Evolutionary conservation across 2,113 vertebrate species (phyloP).

Genomic region (Charadrius vociferus): DNA sequence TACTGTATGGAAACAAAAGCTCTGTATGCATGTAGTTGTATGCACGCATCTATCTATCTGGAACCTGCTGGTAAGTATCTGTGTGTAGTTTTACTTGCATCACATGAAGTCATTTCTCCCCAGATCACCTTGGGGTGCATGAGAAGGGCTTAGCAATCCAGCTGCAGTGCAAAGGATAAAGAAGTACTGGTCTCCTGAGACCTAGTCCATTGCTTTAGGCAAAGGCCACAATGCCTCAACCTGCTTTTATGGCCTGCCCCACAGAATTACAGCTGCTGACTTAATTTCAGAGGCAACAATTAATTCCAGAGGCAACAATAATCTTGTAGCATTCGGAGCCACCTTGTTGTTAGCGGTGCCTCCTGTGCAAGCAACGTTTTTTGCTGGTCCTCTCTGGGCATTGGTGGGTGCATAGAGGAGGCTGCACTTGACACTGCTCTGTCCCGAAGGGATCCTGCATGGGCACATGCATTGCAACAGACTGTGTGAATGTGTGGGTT

Average conservation of each 20-base stretch:
- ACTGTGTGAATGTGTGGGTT: background rate
- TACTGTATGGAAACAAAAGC: background rate
- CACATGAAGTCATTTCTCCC: background rate
- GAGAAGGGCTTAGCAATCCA: background rate
- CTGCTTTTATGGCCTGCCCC: background rate
- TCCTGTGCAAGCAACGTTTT: background rate
- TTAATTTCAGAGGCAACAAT: background rate
- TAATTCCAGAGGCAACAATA: background rate
- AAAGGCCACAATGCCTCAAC: background rate
- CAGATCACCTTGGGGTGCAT: background rate
- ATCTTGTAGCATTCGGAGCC: background rate
- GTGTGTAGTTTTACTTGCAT: background rate
- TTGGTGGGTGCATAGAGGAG: background rate
- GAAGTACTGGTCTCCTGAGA: background rate
- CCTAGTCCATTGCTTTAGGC: background rate
- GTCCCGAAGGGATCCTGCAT: rapidly evolving
- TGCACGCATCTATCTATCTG: background rate
- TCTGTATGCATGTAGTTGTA: background rate
- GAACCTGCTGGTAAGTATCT: background rate
- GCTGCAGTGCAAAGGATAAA: background rate
- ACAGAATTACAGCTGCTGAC: background rate
- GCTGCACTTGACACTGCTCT: background rate
- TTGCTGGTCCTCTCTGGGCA: background rate
- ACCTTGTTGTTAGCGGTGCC: rapidly evolving
- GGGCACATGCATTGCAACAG: background rate